Evolutionary conservation across 2,888 invertebrate species (phyloP).

Genomic region (Atethmia centrago): DNA sequence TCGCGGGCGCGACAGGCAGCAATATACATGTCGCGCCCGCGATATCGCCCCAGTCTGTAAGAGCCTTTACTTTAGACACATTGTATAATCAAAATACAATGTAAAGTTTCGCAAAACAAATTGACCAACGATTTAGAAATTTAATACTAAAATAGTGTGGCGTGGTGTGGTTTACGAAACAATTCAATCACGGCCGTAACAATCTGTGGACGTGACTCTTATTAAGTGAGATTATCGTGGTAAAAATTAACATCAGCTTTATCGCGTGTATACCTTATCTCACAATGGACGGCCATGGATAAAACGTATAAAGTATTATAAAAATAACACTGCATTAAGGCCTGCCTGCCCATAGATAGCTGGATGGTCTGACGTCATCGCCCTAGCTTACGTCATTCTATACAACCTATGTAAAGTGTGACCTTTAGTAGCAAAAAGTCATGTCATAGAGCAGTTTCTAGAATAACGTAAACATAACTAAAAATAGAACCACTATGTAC

Average conservation of each 20-base stretch:
- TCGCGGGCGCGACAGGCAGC: too few species aligned
- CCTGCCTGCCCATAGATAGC: constrained; percentile 30
- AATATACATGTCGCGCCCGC: too few species aligned
- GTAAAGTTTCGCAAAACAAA: constrained; percentile 25
- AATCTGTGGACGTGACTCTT: constrained; percentile 58
- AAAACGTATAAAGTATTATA: constrained; percentile 49
- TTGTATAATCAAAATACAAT: constrained; percentile 17
- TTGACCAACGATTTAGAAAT: constrained; percentile 41
- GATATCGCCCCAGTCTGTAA: too few species aligned
- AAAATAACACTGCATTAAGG: constrained; percentile 56
- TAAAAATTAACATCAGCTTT: constrained; percentile 54
- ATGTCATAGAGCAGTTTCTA: constrained; percentile 4
- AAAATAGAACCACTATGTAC: constrained; percentile 7
- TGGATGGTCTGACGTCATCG: constrained; percentile 33
- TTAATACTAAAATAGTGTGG: constrained; percentile 45
- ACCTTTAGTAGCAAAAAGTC: constrained; percentile 26
- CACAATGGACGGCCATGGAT: constrained; percentile 61
- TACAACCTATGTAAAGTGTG: constrained; percentile 15
- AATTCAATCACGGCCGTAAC: constrained; percentile 52
- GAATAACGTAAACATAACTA: constrained; percentile 14
- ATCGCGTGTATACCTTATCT: constrained; percentile 65
- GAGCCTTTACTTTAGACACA: background rate
- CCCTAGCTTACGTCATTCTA: constrained; percentile 49
- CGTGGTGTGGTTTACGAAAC: constrained; percentile 46
- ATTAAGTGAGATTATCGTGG: constrained; percentile 58